These are phyloP conservation scores for Lampris incognitus DNA, from an alignment of 2,113 vertebrate genomes.

Conservation along the genomic window DNA sequence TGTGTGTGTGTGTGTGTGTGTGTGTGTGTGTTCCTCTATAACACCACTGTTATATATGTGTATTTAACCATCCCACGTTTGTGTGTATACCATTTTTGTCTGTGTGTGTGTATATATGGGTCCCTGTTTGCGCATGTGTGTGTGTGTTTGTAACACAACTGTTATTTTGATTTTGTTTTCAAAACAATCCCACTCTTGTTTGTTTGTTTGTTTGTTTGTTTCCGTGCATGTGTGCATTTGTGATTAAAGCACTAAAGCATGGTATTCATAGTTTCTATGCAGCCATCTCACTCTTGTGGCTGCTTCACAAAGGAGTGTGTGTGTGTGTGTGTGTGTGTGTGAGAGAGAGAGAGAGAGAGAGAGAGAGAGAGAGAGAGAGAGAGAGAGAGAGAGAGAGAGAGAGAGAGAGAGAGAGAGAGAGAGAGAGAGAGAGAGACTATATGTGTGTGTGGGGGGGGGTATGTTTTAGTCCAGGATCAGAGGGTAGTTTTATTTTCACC, in stretches of 20 bases:
- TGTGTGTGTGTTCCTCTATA: constrained; percentile 4
- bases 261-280: too few relatives aligned
- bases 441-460: constrained; percentile 30
- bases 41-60: constrained; percentile 33
- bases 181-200: too few relatives aligned
- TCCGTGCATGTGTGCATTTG: too few relatives aligned
- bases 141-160: constrained; percentile 13
- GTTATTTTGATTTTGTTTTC: too few relatives aligned
- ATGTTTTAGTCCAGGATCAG: constrained; percentile 43
- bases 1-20: constrained; percentile 2
- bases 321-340: constrained; percentile 34
- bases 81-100: constrained; percentile 15
- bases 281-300: too few relatives aligned
- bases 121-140: constrained; percentile 19
- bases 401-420: too few relatives aligned
- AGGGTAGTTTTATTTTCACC: constrained; percentile 55
- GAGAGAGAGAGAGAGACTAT: not conserved
- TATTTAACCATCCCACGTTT: constrained; percentile 27
- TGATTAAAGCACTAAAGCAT: too few relatives aligned
- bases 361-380: too few relatives aligned
- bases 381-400: too few relatives aligned
- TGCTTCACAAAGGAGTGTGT: not conserved
- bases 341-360: not conserved
- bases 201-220: too few relatives aligned
- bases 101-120: constrained; percentile 38